Conservation (phyloP, 2,797 vertebrate genomes). For the Phoeniculus purpureus region DNA sequence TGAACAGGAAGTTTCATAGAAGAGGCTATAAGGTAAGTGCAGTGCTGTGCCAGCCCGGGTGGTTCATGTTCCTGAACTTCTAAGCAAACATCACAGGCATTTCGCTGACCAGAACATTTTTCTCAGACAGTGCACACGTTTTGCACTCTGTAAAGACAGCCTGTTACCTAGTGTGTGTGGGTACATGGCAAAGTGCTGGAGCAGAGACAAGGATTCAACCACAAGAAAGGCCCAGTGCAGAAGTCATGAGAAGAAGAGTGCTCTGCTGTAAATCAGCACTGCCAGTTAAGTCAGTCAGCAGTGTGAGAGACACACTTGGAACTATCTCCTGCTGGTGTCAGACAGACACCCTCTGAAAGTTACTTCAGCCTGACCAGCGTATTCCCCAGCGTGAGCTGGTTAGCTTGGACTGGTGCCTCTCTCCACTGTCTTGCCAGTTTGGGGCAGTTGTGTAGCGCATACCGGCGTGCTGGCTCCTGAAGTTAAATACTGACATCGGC, state of each 20-base stretch:
- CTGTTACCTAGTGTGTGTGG: fast-evolving
- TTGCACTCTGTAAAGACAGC: background rate
- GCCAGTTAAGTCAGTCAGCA: background rate
- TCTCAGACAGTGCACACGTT: background rate
- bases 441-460: background rate
- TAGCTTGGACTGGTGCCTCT: background rate
- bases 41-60: background rate
- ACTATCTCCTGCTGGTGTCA: background rate
- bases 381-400: background rate
- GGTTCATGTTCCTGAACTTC: background rate
- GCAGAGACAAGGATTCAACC: background rate
- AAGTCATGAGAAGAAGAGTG: background rate
- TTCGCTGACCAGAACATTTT: background rate
- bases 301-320: background rate
- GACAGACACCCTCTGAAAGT: background rate
- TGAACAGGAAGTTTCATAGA: background rate
- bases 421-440: background rate
- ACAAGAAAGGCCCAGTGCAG: background rate
- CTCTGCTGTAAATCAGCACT: background rate
- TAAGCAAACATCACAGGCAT: background rate
- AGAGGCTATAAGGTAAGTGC: background rate
- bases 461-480: background rate
- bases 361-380: background rate
- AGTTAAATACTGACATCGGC: background rate
- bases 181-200: background rate